Conservation (phyloP, 1,140 invertebrate species). For the Drosophila fuyamai region DNA sequence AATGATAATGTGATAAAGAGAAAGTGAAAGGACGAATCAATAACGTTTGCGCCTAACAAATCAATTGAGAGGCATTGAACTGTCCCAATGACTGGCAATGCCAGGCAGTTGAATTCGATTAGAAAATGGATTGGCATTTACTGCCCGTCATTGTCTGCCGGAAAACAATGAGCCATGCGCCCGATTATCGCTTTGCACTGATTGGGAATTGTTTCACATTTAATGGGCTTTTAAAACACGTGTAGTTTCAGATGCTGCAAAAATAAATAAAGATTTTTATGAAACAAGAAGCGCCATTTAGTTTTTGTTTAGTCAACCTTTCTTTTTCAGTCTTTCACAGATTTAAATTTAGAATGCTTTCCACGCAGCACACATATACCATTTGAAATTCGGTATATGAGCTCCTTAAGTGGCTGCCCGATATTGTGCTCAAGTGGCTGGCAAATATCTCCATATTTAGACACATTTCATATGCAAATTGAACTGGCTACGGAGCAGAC, state of each 20-base stretch:
- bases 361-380: too few species aligned
- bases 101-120: conserved; percentile 31
- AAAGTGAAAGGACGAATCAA: not conserved
- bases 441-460: conserved; percentile 58
- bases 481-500: conserved; percentile 5
- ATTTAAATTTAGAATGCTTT: not conserved
- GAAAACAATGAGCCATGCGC: conserved; percentile 21
- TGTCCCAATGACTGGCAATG: conserved; percentile 30
- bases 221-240: not conserved
- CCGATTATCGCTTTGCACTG: not conserved
- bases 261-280: conserved; percentile 26
- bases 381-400: not conserved
- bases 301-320: conserved; percentile 4
- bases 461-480: conserved; percentile 67
- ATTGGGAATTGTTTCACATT: conserved; percentile 7
- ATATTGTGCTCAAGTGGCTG: conserved; percentile 33
- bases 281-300: not conserved
- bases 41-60: conserved; percentile 1
- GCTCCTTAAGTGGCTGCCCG: conserved; percentile 4
- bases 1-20: conserved; percentile 3
- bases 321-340: not conserved
- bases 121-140: conserved; percentile 37
- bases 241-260: conserved; percentile 13
- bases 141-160: conserved; percentile 17
- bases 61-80: conserved; percentile 55